Conservation (phyloP, 2,113 vertebrate genomes). For the Phaethon lepturus region DNA sequence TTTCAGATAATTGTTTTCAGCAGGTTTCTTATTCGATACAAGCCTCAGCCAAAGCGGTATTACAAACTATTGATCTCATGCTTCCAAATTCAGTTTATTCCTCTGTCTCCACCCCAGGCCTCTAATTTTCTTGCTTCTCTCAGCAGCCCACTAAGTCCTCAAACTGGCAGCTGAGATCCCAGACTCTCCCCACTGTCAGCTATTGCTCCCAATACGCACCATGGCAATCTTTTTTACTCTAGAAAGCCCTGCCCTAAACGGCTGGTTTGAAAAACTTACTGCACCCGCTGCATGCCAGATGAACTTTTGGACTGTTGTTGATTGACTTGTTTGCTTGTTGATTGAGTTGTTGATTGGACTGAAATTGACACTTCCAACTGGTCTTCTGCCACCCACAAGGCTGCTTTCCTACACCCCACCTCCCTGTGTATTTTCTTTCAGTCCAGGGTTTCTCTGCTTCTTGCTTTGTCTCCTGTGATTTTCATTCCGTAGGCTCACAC, state of each 20-base stretch:
- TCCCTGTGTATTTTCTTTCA: not conserved
- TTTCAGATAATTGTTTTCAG: constrained; percentile 60
- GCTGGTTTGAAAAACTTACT: not conserved
- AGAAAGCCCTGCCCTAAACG: not conserved
- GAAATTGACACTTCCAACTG: not conserved
- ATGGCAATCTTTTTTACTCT: not conserved
- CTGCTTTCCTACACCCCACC: not conserved
- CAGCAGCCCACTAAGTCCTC: not conserved
- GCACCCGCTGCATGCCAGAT: not conserved
- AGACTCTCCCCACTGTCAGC: not conserved
- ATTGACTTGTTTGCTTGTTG: too few relatives aligned
- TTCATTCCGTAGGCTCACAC: not conserved
- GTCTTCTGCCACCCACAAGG: not conserved
- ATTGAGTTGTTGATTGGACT: not conserved
- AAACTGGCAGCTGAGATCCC: not conserved
- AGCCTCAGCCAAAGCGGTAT: not conserved
- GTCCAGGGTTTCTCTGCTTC: not conserved
- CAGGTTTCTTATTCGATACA: constrained; percentile 21
- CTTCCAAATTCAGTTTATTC: constrained; percentile 10
- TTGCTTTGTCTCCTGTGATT: not conserved
- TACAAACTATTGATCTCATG: constrained; percentile 20
- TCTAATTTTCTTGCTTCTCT: not conserved
- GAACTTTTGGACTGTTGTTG: not conserved
- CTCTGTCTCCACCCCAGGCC: not conserved
- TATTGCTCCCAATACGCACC: not conserved